Evolutionary conservation across 2,888 invertebrate species (phyloP), one percentile per base, ranked within the genome.

Genomic region (Bugulina stolonifera): DNA sequence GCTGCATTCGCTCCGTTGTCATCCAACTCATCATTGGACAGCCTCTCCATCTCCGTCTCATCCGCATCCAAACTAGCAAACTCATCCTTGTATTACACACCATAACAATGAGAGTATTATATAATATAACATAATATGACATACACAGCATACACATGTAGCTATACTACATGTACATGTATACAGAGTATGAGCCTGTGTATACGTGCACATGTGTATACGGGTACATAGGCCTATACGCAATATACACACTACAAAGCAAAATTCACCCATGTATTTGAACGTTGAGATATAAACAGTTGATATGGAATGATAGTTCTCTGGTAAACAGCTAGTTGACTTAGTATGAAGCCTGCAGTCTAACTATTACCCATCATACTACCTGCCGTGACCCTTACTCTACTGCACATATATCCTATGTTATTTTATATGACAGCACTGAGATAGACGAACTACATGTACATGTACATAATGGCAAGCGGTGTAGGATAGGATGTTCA

Each of bases 41-140:
- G n/a, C n/a, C 64, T 64, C 64, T 64, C 64, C 64, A 64, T 27
- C n/a, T 64, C 64, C 32, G 64, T 64, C 14, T 32, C 64, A 64
- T 64, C 64, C 3, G 55, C 55, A 18, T 27, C 64, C 1, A 64
- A 14, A 32, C 3, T 64, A 34, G 64, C 64, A 64, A 64, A 64
- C 64, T 64, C 64, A 64, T 64, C 64, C 64, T 64, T 52, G 52
- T 52, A 55, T 55, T 23, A 55, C 25, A 55, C 22, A 52, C 22
- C 10, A 22, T 52, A 52, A 14, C 22, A 22, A 14, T 14, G 10
- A 52, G 10, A 52, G 52, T 22, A 52, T 52, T 14, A 22, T 52
- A 52, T 52, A 52, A 52, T 52, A 52, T 52, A 52, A 14, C 10
- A 22, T 52, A 52, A 14, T 52, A 22, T 52, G 22, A 14, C 10